Evolutionary conservation across 2,797 vertebrate genomes (phyloP).

Genomic region (Furcifer pardalis): DNA sequence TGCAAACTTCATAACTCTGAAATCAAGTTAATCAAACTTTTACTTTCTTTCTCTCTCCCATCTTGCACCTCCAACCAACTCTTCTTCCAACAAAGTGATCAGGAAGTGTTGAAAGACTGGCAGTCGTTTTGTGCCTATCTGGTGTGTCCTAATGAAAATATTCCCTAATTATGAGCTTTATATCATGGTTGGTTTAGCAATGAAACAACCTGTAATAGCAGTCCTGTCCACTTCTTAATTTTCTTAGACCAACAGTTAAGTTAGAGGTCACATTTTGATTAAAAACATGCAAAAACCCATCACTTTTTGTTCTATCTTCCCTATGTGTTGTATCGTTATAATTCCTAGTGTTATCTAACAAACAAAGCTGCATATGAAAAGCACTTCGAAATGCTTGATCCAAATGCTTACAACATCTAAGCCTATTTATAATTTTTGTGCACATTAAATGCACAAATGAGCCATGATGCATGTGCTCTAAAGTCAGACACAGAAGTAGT

Average conservation of each 20-base stretch:
- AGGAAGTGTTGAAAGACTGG: no score
- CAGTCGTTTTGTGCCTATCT: no score
- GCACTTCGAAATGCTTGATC: not conserved
- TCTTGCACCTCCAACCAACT: not conserved
- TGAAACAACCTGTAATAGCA: no score
- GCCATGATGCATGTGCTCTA: not conserved
- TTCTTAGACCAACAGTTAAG: not conserved
- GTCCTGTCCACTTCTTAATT: not conserved
- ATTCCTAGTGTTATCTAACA: not conserved
- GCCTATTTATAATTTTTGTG: not conserved
- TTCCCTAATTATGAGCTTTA: no score
- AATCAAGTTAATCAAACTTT: not conserved
- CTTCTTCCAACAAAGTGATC: not conserved
- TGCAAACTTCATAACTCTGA: not conserved
- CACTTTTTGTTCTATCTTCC: not conserved
- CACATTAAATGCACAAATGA: not conserved
- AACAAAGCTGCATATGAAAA: not conserved
- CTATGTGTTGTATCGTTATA: not conserved
- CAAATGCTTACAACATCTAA: not conserved
- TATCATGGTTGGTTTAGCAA: no score
- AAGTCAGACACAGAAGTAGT: not conserved
- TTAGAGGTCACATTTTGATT: not conserved
- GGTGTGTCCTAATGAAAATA: no score
- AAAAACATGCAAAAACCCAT: not conserved
- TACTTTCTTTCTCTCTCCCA: not conserved